Conservation (phyloP, 2,797 vertebrate species). For the Coregonus sp. region DNA sequence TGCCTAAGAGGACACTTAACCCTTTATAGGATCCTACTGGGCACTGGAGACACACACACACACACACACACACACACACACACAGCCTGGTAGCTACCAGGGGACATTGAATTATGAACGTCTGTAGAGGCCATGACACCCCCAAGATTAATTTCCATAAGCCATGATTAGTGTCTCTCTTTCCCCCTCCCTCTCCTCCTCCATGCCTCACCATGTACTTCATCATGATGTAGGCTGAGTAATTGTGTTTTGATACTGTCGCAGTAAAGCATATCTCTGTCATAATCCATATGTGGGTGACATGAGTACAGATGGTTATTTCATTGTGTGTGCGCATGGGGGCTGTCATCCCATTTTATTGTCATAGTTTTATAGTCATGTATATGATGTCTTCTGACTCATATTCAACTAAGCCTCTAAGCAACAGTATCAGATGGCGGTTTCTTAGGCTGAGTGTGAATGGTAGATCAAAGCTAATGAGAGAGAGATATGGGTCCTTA, state of each 20-base stretch:
- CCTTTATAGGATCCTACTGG: too few relatives aligned
- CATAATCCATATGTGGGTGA: constrained; percentile 65
- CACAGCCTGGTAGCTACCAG: too few relatives aligned
- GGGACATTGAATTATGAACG: too few relatives aligned
- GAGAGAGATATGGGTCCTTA: constrained; percentile 37
- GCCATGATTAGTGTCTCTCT: constrained; percentile 52
- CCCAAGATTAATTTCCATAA: constrained; percentile 59
- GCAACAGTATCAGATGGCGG: constrained; percentile 37
- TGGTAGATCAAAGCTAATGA: constrained; percentile 47
- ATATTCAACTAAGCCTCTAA: constrained; percentile 39
- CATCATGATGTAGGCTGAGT: constrained; percentile 61
- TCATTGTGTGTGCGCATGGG: constrained; percentile 49
- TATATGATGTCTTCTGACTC: constrained; percentile 10
- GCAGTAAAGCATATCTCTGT: constrained; percentile 46
- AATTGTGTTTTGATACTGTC: constrained; percentile 63
- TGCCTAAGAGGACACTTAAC: too few relatives aligned
- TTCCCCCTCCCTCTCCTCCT: constrained; percentile 34
- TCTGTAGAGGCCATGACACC: constrained; percentile 25
- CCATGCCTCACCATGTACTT: constrained; percentile 46
- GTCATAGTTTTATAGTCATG: constrained; percentile 14
- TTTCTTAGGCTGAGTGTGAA: constrained; percentile 5
- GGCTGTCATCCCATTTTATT: constrained; percentile 52
- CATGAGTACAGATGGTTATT: constrained; percentile 64
- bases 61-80: too few relatives aligned
- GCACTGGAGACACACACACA: too few relatives aligned